A percentile compares a stretch with the other conserved stretches of the same genome.
Conservation (phyloP, 2,888 invertebrate species). For the Caradrina clavipalpis region DNA sequence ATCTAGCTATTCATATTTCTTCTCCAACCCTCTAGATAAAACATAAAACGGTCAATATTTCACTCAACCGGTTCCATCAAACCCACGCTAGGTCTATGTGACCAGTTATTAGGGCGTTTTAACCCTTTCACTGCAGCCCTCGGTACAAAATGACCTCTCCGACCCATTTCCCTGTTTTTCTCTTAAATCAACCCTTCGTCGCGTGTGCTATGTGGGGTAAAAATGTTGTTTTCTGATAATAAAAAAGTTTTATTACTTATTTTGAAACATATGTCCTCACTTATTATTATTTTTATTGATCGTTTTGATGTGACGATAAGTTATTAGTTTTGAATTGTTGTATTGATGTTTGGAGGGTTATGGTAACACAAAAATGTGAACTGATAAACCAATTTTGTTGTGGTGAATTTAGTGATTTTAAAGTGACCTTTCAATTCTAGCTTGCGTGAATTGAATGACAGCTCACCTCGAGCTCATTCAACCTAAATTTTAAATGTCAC, state of each 20-base stretch:
- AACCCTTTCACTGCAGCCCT: slow-evolving; percentile 81
- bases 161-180: slow-evolving; percentile 83
- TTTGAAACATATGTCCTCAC: slow-evolving; percentile 79
- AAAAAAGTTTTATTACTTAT: slow-evolving; percentile 81
- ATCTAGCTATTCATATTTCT: background rate
- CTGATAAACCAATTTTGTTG: background rate
- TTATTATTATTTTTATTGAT: slow-evolving; percentile 75
- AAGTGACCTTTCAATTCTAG: too few species aligned
- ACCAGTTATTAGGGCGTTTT: slow-evolving; percentile 85
- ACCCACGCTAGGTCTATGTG: slow-evolving; percentile 67
- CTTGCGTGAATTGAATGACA: too few species aligned
- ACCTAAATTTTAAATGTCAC: too few species aligned
- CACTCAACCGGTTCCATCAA: slow-evolving; percentile 56
- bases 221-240: slow-evolving; percentile 82
- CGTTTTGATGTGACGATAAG: slow-evolving; percentile 75
- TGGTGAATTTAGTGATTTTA: too few species aligned
- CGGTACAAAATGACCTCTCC: slow-evolving; percentile 80
- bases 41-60: slow-evolving; percentile 49
- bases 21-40: slow-evolving; percentile 9
- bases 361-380: background rate
- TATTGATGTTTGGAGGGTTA: slow-evolving; percentile 56
- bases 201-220: slow-evolving; percentile 81
- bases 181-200: slow-evolving; percentile 79
- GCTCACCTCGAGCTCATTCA: too few species aligned
- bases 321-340: slow-evolving; percentile 74